phyloP scores from a whole-genome alignment of 2,113 vertebrate species.

The Nycticebus coucang region DNA sequence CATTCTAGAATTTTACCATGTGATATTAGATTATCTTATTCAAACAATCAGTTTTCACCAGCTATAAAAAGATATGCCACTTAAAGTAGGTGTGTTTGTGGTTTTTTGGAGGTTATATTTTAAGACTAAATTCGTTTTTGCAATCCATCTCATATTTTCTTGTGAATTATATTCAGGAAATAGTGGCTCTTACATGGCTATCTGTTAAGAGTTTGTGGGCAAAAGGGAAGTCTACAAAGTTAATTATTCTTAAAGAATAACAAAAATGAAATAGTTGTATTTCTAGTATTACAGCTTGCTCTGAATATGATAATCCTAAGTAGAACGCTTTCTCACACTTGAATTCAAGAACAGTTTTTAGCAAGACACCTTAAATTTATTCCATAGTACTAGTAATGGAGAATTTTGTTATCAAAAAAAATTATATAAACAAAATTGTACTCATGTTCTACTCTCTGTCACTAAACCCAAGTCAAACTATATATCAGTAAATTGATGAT shows the following conservation, averaged over 20 bases:
- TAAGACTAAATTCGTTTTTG: constrained; percentile 12
- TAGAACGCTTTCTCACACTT: not conserved
- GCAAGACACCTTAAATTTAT: not conserved
- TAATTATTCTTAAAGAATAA: not conserved
- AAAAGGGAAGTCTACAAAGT: not conserved
- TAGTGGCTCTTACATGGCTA: not conserved
- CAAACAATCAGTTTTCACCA: not conserved
- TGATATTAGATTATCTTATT: not conserved
- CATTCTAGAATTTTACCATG: not conserved
- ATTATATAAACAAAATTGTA: not conserved
- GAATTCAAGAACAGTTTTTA: constrained; percentile 12
- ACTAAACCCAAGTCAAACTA: not conserved
- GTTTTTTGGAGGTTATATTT: not conserved
- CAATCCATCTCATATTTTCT: not conserved
- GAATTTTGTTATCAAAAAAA: not conserved
- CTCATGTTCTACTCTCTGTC: not conserved
- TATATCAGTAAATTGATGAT: not conserved
- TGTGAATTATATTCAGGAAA: constrained; percentile 35
- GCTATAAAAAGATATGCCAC: not conserved
- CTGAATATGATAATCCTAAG: constrained; percentile 38
- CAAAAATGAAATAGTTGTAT: not conserved
- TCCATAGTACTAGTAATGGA: not conserved
- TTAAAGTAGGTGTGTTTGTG: not conserved
- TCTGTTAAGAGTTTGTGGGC: not conserved
- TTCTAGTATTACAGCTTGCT: not conserved